Evolutionary conservation across 2,797 vertebrate species (phyloP).

Genomic region (Lerista edwardsae): DNA sequence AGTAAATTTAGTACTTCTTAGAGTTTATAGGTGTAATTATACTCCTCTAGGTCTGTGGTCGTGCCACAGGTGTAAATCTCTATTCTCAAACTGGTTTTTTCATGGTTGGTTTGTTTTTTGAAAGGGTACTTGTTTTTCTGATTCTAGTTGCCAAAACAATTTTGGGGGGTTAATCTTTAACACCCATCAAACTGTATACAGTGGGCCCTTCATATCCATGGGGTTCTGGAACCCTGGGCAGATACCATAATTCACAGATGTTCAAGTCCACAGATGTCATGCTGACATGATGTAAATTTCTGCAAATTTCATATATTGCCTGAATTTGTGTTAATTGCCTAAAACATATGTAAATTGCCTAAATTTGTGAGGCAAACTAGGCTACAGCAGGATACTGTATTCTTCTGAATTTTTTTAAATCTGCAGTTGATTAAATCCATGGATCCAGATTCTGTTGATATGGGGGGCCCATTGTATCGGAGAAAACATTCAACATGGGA

Average conservation of each 20-base stretch:
- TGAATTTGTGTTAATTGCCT: no score
- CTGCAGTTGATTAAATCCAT: background rate
- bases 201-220: no score
- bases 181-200: no score
- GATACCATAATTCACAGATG: no score
- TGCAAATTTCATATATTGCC: no score
- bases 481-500: background rate
- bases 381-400: no score
- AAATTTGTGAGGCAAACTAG: no score
- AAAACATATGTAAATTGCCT: no score
- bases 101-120: background rate
- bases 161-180: background rate
- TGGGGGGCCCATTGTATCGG: accelerated
- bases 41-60: conserved; percentile 42
- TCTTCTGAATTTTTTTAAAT: background rate
- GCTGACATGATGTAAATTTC: no score
- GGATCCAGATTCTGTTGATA: no score
- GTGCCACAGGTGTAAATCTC: conserved; percentile 7
- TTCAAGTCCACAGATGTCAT: no score
- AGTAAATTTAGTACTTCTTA: conserved; percentile 5
- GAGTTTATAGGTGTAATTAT: conserved; percentile 2
- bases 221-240: no score
- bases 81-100: conserved; percentile 4
- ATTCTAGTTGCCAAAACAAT: conserved; percentile 23
- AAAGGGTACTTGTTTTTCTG: background rate